phyloP scores from a whole-genome alignment of 37 sponge, comb jelly and placozoan species.

The Aplysina aerophoba region DNA sequence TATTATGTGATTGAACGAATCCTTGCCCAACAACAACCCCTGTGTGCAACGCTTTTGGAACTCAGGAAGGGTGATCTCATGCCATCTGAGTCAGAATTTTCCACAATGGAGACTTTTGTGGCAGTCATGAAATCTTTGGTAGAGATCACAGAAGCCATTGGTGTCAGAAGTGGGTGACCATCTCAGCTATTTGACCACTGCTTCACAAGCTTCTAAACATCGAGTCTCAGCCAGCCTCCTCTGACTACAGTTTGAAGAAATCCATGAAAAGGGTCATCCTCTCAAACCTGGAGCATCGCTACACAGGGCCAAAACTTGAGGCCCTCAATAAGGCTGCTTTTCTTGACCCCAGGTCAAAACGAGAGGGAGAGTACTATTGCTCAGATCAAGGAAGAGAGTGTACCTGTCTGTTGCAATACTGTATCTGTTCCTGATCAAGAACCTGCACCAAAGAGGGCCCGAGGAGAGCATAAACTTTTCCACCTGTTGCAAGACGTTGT shows the following conservation, averaged over 20 bases:
- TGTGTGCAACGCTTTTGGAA: too few relatives aligned
- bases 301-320: slow-evolving; percentile 22
- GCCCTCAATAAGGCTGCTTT: slow-evolving; percentile 33
- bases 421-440: too few relatives aligned
- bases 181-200: slow-evolving; percentile 36
- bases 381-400: too few relatives aligned
- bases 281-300: slow-evolving; percentile 20
- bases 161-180: slow-evolving; percentile 46
- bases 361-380: too few relatives aligned
- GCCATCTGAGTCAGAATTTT: slow-evolving; percentile 41
- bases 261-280: slow-evolving; percentile 15
- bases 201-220: slow-evolving; percentile 31
- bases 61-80: slow-evolving; percentile 37
- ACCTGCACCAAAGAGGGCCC: too few relatives aligned
- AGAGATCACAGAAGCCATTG: slow-evolving; percentile 44
- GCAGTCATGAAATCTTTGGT: slow-evolving; percentile 42
- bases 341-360: slow-evolving; percentile 50
- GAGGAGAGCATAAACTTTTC: too few relatives aligned
- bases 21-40: slow-evolving; percentile 39
- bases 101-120: slow-evolving; percentile 15
- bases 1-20: slow-evolving; percentile 47
- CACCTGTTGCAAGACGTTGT: too few relatives aligned
- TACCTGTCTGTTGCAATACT: too few relatives aligned
- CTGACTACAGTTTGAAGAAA: not conserved
- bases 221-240: not conserved